Conservation (phyloP, 2,797 vertebrate genomes). For the Megaceryle alcyon region DNA sequence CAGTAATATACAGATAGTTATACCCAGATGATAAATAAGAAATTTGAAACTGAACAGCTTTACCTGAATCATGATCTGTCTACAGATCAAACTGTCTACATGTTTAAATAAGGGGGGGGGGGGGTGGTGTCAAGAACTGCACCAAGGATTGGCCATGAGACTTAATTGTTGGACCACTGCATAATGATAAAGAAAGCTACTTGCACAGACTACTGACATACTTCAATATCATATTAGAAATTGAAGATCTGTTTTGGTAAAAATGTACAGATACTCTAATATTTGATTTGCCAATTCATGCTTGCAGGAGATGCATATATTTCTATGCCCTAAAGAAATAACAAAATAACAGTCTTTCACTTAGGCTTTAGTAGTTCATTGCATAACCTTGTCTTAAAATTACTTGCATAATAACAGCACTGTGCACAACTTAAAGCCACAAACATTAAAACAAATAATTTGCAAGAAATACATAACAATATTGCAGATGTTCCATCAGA, state of each 20-base stretch:
- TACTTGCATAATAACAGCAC: not conserved
- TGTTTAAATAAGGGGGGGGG: not conserved
- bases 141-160: not conserved
- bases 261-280: not conserved
- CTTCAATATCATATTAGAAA: not conserved
- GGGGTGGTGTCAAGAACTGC: not conserved
- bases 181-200: not conserved
- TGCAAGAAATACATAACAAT: not conserved
- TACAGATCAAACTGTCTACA: not conserved
- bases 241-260: not conserved
- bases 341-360: not conserved
- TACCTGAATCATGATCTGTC: not conserved
- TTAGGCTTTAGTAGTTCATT: not conserved
- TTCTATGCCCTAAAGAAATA: not conserved
- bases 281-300: not conserved
- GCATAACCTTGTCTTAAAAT: not conserved
- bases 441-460: not conserved
- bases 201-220: not conserved
- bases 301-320: not conserved
- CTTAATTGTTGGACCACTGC: not conserved
- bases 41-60: not conserved
- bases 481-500: not conserved
- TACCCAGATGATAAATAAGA: not conserved
- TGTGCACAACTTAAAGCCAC: not conserved
- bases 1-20: not conserved